phyloP scores from a whole-genome alignment of 2,113 vertebrate genomes.

The Andinoacara biseriatus region DNA sequence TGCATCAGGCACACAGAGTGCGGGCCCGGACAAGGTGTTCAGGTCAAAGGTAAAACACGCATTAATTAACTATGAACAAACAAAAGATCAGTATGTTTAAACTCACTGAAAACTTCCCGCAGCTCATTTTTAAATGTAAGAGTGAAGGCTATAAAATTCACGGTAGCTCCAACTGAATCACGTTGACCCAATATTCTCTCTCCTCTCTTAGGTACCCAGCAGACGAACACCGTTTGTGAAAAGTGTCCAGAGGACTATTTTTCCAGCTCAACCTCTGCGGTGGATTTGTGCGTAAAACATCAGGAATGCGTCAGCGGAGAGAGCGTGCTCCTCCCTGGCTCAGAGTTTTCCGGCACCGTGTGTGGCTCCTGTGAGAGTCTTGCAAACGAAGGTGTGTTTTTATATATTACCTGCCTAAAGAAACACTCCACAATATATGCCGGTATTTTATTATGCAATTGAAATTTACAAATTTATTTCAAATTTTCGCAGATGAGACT shows the following conservation, averaged over 20 bases:
- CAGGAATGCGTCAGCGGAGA: slow-evolving; percentile 47
- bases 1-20: slow-evolving; percentile 69
- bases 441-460: not conserved
- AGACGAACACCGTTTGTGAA: slow-evolving; percentile 69
- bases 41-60: slow-evolving; percentile 22
- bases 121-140: no score
- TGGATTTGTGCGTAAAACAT: slow-evolving; percentile 63
- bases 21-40: slow-evolving; percentile 61
- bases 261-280: slow-evolving; percentile 61
- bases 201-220: slow-evolving; percentile 59
- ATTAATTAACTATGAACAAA: not conserved
- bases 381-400: slow-evolving; percentile 50
- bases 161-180: not conserved
- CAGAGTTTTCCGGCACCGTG: slow-evolving; percentile 47
- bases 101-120: accelerated
- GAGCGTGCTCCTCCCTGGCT: slow-evolving; percentile 40
- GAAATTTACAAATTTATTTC: not conserved
- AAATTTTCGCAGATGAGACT: slow-evolving; percentile 37
- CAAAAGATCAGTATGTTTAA: not conserved
- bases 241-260: slow-evolving; percentile 67
- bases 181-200: not conserved
- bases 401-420: not conserved
- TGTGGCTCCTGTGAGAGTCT: slow-evolving; percentile 71
- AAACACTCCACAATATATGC: not conserved
- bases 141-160: not conserved